Evolutionary conservation across 2,888 invertebrate species (phyloP), one percentile per base, ranked within the genome.

Genomic region (Eilema griseolum): DNA sequence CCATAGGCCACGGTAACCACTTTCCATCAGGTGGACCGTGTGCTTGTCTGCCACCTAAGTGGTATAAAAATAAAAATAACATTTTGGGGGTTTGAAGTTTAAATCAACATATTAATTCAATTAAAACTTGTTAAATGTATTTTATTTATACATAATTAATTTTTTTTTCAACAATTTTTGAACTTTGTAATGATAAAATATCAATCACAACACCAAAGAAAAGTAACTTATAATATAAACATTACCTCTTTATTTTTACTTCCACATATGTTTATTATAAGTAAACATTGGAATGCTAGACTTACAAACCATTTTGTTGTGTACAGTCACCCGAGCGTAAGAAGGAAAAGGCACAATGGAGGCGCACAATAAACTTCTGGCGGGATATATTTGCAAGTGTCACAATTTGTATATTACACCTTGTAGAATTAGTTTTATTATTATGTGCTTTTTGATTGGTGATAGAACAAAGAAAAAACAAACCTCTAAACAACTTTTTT

Each of bases 351-450:
- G 95, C 95, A 92, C 95, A 95, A 81, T 95, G 95, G 95, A 88
- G 95, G 83, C 95, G 95, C 92, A 95, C 95, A 73, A 94, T 95
- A 90, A 95, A 95, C 95, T 95, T 95, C 93, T 95, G 95, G 95
- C 83, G 95, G 87, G 94, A 95, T 84, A 94, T 95, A 89, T 95
- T 95, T 85, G 95, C 95, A 95, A 95, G 95, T 95, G 91, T 91
- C 93, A 92, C 91, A 80, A 41, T 92, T 91, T 88, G 88, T 85
- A 87, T 88, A 87, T 86, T 86, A 86, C 78, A 66, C 67, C n/a
- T 23, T 33, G 41, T 70, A 66, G 57, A 63, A 80, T 74, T 81
- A 83, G 76, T 68, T 72, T 26, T 57, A 11, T 12, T 10, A 7
- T 31, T 12, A n/a, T 67, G 67, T 31, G 52, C 61, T 73, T 80